These are phyloP conservation scores for Drosophila vallismaia DNA, from an alignment of 2,888 invertebrate species.

Conservation along the genomic window DNA sequence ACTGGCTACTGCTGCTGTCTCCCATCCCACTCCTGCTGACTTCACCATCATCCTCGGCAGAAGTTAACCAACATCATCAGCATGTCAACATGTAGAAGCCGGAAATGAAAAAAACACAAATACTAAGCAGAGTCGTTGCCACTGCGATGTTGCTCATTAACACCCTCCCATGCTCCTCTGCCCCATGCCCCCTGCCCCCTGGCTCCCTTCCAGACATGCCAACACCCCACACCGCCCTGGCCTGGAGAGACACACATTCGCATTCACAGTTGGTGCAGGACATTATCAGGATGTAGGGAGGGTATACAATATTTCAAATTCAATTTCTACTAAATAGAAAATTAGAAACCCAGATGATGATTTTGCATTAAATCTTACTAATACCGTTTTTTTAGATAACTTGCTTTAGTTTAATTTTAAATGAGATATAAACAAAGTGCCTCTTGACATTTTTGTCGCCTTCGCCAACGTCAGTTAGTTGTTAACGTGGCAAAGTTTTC, in stretches of 20 bases:
- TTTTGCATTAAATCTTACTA: too few relatives aligned
- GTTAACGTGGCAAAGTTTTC: slow-evolving; percentile 57
- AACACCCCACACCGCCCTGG: slow-evolving; percentile 3
- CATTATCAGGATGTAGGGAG: slow-evolving; percentile 14
- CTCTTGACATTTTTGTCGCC: slow-evolving; percentile 67
- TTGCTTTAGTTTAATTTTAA: background rate
- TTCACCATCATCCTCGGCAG: slow-evolving; percentile 47
- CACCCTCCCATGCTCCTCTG: slow-evolving; percentile 43
- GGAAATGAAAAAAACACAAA: slow-evolving; percentile 80
- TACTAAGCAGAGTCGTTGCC: slow-evolving; percentile 73
- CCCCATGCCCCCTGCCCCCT: slow-evolving; percentile 1
- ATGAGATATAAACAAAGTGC: background rate
- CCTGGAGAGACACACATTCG: slow-evolving; percentile 17
- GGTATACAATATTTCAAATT: slow-evolving; percentile 11
- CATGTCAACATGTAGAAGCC: slow-evolving; percentile 77
- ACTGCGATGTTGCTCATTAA: slow-evolving; percentile 72
- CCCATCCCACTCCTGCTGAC: slow-evolving; percentile 38
- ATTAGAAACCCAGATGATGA: too few relatives aligned
- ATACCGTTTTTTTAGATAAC: too few relatives aligned
- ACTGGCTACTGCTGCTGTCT: slow-evolving; percentile 24
- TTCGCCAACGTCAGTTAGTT: slow-evolving; percentile 46
- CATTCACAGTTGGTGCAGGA: slow-evolving; percentile 22
- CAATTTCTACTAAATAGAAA: background rate
- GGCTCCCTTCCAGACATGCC: slow-evolving; percentile 3
- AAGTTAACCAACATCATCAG: slow-evolving; percentile 56